phyloP scores from a whole-genome alignment of 2,888 invertebrate species.

The Monoplex corrugatus region DNA sequence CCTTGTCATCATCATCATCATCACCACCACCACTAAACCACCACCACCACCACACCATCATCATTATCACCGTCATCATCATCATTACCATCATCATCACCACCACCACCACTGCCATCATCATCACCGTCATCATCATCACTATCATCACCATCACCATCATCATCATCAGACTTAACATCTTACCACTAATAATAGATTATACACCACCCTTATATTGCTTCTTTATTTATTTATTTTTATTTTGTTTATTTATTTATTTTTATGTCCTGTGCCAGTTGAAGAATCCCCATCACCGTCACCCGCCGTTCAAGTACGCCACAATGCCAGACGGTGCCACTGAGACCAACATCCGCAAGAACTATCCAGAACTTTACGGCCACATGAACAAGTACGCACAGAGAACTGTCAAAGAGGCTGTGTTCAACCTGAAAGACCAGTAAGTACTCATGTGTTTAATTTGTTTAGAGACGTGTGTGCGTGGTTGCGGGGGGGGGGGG shows the following conservation, averaged over 20 bases:
- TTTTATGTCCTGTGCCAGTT: conserved; percentile 83
- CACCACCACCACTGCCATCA: too few relatives aligned
- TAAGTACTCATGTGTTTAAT: conserved; percentile 73
- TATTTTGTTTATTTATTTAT: background rate
- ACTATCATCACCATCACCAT: too few relatives aligned
- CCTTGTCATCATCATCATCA: background rate
- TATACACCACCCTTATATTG: background rate
- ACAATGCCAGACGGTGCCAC: conserved; percentile 89
- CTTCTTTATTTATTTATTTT: background rate
- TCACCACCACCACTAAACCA: too few relatives aligned
- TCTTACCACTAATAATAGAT: too few relatives aligned
- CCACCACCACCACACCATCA: too few relatives aligned
- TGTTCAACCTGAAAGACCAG: conserved; percentile 92
- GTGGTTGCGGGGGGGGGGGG: background rate
- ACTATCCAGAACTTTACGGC: conserved; percentile 90
- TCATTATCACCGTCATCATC: too few relatives aligned
- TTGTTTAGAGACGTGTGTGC: background rate
- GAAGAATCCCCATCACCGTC: conserved; percentile 92
- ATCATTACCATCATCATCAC: too few relatives aligned
- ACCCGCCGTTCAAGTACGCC: conserved; percentile 95
- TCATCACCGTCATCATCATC: too few relatives aligned
- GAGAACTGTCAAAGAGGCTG: conserved; percentile 91
- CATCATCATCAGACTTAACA: too few relatives aligned
- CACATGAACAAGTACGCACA: conserved; percentile 94
- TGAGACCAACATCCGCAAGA: conserved; percentile 85